Percentiles rank a stretch among this genome's conserved stretches.
phyloP scores from a whole-genome alignment of 2,113 vertebrate species.

The Ailuropoda melanoleuca region DNA sequence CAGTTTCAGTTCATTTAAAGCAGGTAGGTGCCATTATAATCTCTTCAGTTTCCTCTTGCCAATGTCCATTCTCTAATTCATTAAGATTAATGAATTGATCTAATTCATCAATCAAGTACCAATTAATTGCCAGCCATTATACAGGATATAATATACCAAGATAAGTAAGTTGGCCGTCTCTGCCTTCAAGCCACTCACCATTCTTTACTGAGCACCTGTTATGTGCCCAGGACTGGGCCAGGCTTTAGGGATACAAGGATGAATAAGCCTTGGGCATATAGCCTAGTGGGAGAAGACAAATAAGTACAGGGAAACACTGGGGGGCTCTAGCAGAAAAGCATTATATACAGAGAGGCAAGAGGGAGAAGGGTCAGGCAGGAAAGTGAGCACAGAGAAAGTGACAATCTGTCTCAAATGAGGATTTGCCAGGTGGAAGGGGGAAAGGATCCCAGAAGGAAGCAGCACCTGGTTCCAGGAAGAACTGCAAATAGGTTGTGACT shows the following conservation, averaged over 20 bases:
- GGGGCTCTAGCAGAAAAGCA: neutral
- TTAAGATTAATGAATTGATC: neutral
- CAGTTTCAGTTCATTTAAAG: constrained; percentile 42
- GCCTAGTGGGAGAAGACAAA: neutral
- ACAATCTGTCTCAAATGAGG: neutral
- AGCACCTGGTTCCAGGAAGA: neutral
- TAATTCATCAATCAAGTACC: neutral
- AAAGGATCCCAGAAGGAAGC: neutral
- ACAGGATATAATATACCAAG: neutral
- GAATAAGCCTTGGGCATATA: neutral
- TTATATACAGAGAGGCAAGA: neutral
- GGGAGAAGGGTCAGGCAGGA: neutral
- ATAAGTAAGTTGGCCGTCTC: neutral
- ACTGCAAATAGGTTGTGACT: neutral
- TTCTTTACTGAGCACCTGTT: neutral
- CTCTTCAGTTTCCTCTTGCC: neutral
- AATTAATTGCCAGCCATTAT: neutral
- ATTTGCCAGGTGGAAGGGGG: neutral
- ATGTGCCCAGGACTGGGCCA: neutral
- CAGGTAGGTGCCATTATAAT: neutral
- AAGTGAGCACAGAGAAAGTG: neutral
- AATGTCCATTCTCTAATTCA: neutral
- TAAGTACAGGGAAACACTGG: neutral
- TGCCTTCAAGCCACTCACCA: neutral
- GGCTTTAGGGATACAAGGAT: neutral